Evolutionary conservation across 2,113 vertebrate species (phyloP).

Genomic region (Gobiocypris rarus): DNA sequence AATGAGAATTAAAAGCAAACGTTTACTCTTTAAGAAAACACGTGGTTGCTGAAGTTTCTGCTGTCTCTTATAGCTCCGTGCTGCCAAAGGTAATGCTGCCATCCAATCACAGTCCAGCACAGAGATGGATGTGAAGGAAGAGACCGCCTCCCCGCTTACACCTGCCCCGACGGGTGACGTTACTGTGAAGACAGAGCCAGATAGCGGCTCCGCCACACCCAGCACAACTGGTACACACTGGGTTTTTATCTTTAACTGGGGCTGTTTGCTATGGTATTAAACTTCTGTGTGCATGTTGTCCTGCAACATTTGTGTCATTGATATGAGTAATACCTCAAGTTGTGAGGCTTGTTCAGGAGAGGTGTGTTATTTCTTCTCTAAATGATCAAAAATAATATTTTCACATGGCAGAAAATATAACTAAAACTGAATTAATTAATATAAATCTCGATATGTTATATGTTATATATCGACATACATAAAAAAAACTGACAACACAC

Average conservation of each 20-base stretch:
- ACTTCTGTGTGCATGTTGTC: no score
- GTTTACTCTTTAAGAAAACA: background rate
- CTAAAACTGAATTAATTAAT: no score
- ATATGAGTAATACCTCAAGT: no score
- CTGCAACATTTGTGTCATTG: no score
- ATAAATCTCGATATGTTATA: no score
- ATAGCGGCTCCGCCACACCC: constrained; percentile 76
- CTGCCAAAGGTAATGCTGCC: constrained; percentile 83
- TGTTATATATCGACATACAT: no score
- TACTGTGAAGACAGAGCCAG: constrained; percentile 82
- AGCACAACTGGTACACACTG: constrained; percentile 71
- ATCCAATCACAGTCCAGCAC: constrained; percentile 93
- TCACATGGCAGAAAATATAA: no score
- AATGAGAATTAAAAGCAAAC: no score
- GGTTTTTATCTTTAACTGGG: background rate
- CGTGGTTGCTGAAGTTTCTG: background rate
- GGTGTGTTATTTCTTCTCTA: no score
- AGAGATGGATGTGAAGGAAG: constrained; percentile 88
- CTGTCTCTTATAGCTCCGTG: constrained; percentile 70
- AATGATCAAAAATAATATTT: no score
- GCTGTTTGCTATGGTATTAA: background rate
- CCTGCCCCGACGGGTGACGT: constrained; percentile 67
- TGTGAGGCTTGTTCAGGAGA: no score
- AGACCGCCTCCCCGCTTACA: constrained; percentile 72
- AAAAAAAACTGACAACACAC: no score